Conservation (phyloP, 2,888 invertebrate species). For the Calameuta idolon region DNA sequence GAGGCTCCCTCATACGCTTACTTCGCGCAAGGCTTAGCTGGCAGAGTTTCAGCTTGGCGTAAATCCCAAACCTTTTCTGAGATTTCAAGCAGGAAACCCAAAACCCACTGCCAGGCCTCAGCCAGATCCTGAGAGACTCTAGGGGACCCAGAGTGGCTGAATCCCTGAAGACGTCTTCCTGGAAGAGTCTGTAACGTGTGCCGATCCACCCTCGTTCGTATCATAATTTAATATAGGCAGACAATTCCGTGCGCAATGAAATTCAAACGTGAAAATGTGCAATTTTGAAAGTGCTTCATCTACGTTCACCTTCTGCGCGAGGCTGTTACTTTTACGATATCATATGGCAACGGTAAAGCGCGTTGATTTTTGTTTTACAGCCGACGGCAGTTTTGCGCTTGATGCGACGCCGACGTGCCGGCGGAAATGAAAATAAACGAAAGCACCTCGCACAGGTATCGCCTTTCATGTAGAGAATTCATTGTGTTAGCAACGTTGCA, state of each 20-base stretch:
- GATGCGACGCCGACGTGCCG: not conserved
- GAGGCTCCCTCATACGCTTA: too few relatives aligned
- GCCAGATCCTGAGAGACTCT: not conserved
- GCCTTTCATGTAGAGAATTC: not conserved
- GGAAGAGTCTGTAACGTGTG: not conserved
- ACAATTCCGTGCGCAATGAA: not conserved
- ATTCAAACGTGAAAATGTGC: not conserved
- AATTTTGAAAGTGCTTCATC: not conserved
- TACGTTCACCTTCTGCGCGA: not conserved
- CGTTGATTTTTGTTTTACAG: not conserved
- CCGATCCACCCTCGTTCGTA: not conserved
- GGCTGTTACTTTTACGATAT: not conserved
- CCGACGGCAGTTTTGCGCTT: not conserved
- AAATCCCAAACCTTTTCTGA: too few relatives aligned
- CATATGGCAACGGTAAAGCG: not conserved
- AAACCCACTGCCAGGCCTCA: not conserved
- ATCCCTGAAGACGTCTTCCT: not conserved
- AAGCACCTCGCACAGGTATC: not conserved
- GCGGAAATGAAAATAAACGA: slow-evolving; percentile 4
- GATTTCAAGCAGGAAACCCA: too few relatives aligned
- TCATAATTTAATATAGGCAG: not conserved
- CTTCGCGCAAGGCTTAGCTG: too few relatives aligned
- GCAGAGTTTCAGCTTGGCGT: too few relatives aligned
- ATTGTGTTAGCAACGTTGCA: slow-evolving; percentile 23
- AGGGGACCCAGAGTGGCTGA: not conserved